phyloP scores from a whole-genome alignment of 2,797 vertebrate species.

The Novumbra hubbsi region DNA sequence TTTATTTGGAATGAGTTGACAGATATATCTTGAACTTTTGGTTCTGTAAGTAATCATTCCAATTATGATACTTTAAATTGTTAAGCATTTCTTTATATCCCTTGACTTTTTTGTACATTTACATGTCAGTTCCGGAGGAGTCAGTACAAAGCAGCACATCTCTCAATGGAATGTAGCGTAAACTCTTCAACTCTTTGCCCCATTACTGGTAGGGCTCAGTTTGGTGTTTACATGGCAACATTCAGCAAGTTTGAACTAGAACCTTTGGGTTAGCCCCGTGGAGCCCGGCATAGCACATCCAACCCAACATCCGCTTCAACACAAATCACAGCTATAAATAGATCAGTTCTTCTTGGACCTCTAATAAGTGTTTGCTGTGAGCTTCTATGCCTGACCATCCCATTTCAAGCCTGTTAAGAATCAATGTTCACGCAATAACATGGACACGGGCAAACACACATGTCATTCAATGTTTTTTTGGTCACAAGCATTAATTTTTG shows the following conservation, averaged over 20 bases:
- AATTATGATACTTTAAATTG: not conserved
- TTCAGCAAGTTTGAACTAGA: slow-evolving; percentile 32
- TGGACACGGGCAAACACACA: slow-evolving; percentile 1
- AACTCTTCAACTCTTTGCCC: slow-evolving; percentile 44
- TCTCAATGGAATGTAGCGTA: slow-evolving; percentile 24
- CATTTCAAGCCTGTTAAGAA: slow-evolving; percentile 25
- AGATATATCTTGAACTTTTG: too few relatives aligned
- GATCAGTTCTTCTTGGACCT: slow-evolving; percentile 10
- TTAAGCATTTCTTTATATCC: not conserved
- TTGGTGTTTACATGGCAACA: slow-evolving; percentile 51
- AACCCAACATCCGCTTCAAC: slow-evolving; percentile 32
- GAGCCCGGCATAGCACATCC: slow-evolving; percentile 10
- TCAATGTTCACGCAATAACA: not conserved
- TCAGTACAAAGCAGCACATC: slow-evolving; percentile 8
- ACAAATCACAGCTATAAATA: slow-evolving; percentile 33
- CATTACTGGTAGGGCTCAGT: slow-evolving; percentile 23
- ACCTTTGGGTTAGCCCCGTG: slow-evolving; percentile 21
- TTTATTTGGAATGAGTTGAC: too few relatives aligned
- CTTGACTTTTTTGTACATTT: slow-evolving; percentile 13
- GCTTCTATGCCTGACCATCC: slow-evolving; percentile 14
- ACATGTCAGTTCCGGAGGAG: slow-evolving; percentile 9
- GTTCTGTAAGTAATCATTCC: too few relatives aligned
- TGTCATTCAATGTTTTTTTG: too few relatives aligned
- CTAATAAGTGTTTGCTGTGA: not conserved
- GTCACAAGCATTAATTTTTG: too few relatives aligned